These are phyloP conservation scores for Anolis carolinensis DNA, from an alignment of 2,113 vertebrate species.

Conservation along the genomic window DNA sequence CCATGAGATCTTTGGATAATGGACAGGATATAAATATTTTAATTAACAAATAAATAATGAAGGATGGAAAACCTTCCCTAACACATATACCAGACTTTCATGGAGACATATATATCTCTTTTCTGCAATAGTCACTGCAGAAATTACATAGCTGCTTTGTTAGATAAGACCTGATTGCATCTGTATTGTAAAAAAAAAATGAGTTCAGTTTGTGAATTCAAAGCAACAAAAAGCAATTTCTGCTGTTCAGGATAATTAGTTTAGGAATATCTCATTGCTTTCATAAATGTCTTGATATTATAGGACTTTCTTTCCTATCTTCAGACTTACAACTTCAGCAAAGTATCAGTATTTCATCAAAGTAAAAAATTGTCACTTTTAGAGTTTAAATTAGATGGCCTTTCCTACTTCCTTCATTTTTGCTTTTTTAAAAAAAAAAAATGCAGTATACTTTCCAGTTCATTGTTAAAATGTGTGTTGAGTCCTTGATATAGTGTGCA, in stretches of 20 bases:
- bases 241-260: neutral
- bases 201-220: neutral
- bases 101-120: neutral
- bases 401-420: neutral
- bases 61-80: neutral
- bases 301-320: neutral
- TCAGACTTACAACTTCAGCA: neutral
- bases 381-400: neutral
- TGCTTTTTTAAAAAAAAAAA: constrained; percentile 35
- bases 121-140: neutral
- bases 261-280: neutral
- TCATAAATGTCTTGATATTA: neutral
- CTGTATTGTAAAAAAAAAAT: neutral
- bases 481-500: too few species aligned
- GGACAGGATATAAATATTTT: too few species aligned
- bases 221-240: neutral
- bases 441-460: neutral
- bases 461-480: neutral
- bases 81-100: neutral
- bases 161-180: neutral
- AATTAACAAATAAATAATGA: too few species aligned
- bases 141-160: neutral
- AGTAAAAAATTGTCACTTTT: neutral
- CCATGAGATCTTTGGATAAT: too few species aligned
- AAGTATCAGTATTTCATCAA: neutral